Evolutionary conservation across 2,113 vertebrate genomes (phyloP).

Genomic region (Tichodroma muraria): DNA sequence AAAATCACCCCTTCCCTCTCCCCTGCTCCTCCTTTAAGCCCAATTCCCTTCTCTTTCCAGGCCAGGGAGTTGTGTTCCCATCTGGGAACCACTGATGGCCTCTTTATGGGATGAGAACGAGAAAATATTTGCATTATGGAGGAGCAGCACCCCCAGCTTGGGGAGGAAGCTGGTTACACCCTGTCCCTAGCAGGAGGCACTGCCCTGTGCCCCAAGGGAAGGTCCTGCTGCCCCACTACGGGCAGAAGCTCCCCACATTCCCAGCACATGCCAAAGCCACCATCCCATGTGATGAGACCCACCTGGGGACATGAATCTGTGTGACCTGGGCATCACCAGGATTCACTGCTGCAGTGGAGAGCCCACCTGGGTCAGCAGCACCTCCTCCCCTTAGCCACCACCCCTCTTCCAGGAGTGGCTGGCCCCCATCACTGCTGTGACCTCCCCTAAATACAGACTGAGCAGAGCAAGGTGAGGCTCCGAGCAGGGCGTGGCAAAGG

Average conservation of each 20-base stretch:
- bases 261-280: neutral
- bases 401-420: neutral
- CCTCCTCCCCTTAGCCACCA: accelerated
- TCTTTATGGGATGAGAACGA: neutral
- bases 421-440: neutral
- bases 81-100: accelerated
- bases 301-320: accelerated
- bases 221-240: neutral
- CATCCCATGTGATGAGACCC: accelerated
- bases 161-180: neutral
- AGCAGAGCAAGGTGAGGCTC: accelerated
- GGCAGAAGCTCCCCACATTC: neutral
- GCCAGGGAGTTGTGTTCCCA: too few relatives aligned
- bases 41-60: neutral
- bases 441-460: neutral
- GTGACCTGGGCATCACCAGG: neutral
- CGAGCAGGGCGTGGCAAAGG: accelerated
- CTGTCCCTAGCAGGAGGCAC: neutral
- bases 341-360: neutral
- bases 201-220: neutral
- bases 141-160: accelerated
- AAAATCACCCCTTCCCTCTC: neutral
- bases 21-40: neutral
- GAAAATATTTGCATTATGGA: neutral
- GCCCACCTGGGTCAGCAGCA: neutral